Conservation (phyloP, 2,888 invertebrate genomes). For the Diarsia dahlii region DNA sequence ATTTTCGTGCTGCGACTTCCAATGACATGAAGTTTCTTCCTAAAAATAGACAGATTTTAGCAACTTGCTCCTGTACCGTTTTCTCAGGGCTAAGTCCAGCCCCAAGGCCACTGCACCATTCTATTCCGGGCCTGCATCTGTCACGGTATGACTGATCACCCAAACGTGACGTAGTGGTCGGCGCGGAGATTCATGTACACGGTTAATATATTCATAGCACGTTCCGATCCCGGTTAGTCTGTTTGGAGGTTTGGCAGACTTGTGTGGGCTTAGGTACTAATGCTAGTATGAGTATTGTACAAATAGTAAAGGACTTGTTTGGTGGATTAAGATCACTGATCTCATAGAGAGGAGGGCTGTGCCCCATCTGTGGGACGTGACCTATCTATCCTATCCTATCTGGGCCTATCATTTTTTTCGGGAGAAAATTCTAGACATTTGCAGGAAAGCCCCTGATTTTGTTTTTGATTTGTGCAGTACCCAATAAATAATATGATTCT, state of each 20-base stretch:
- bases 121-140: constrained; percentile 54
- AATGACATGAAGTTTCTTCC: not conserved
- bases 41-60: not conserved
- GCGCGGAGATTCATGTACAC: constrained; percentile 24
- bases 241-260: constrained; percentile 16
- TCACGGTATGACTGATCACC: constrained; percentile 46
- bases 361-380: not conserved
- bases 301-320: not conserved
- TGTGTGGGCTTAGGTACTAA: not conserved
- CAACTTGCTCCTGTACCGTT: not conserved
- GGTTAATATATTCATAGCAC: constrained; percentile 54
- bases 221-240: constrained; percentile 5
- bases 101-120: constrained; percentile 33
- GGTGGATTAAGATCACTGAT: not conserved
- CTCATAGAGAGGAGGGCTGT: not conserved
- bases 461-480: too few relatives aligned
- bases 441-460: too few relatives aligned
- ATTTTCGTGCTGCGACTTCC: too few relatives aligned
- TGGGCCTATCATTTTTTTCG: too few relatives aligned
- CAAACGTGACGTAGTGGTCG: constrained; percentile 36
- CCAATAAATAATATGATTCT: too few relatives aligned
- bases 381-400: too few relatives aligned
- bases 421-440: too few relatives aligned
- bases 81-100: not conserved
- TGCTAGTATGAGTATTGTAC: not conserved